phyloP scores from a whole-genome alignment of 2,113 vertebrate genomes.

The Pedetes capensis region DNA sequence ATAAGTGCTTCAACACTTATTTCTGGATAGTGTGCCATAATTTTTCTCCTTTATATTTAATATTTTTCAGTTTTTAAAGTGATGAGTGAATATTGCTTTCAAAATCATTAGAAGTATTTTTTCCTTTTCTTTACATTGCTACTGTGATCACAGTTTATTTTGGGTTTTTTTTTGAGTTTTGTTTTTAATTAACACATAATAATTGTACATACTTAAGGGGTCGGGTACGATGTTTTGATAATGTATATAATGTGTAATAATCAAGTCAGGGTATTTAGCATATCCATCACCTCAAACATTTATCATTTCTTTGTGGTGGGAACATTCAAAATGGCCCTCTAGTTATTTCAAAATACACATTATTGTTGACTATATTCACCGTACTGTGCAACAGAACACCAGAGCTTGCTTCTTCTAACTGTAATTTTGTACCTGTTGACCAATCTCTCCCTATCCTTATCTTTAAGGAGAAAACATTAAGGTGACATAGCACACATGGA shows the following conservation, averaged over 20 bases:
- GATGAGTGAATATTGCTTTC: neutral
- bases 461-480: neutral
- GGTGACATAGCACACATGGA: neutral
- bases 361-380: neutral
- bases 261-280: neutral
- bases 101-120: neutral
- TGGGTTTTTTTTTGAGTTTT: neutral
- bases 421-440: neutral
- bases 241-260: neutral
- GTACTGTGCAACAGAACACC: neutral
- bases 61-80: conserved; percentile 19
- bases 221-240: neutral
- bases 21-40: neutral
- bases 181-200: neutral
- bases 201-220: neutral
- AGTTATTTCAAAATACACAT: neutral
- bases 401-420: neutral
- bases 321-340: neutral
- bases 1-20: neutral
- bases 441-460: neutral
- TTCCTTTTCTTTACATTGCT: neutral
- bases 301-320: neutral
- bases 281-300: neutral
- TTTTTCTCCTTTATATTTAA: neutral
- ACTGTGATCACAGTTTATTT: neutral